Evolutionary conservation across 2,888 invertebrate species (phyloP), one percentile per base, ranked within the genome.

Genomic region (Podotricha telesiphe): DNA sequence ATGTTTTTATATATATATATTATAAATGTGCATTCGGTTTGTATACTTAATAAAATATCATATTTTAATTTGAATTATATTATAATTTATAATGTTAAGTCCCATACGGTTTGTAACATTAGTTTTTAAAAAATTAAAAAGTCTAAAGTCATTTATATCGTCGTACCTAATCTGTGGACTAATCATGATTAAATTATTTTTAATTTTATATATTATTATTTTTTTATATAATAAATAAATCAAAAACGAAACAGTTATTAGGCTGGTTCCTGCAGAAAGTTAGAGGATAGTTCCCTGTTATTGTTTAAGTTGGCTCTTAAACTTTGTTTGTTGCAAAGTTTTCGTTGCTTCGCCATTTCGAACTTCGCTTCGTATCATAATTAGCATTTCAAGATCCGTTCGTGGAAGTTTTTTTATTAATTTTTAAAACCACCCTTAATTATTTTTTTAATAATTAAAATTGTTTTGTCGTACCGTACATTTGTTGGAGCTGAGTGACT

Each of bases 241-340:
- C 61, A 48, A 48, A 37, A 67, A 67, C n/a, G 13, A 53, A 47
- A 47, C 34, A n/a, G 53, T 61, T 67, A 71, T 71, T 68, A 65
- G 62, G 65, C 68, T 62, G 53, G 68, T 65, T 61, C 62, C 67
- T 62, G 48, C 58, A 34, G 42, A 65, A 67, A 53, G 45, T 71
- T 64, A 15, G 37, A 59, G 67, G 61, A 65, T 69, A 72, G 69
- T 72, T 58, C 11, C 45, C 47, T 51, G 72, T 65, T 72, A 71
- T 71, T 71, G 69, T 71, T 68, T 72, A 66, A 69, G 70, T 72
- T 68, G 61, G 62, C 51, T 58, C 61, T 65, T 34, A 56, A 73
- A 74, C 70, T 74, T 69, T 64, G 63, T 67, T 70, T 63, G 63
- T 64, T 67, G 17, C 61, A 45, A 68, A 64, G 69, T 66, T 69